phyloP scores from a whole-genome alignment of 64 coral and sea anemone genomes.

The Dendronephthya gigantea region DNA sequence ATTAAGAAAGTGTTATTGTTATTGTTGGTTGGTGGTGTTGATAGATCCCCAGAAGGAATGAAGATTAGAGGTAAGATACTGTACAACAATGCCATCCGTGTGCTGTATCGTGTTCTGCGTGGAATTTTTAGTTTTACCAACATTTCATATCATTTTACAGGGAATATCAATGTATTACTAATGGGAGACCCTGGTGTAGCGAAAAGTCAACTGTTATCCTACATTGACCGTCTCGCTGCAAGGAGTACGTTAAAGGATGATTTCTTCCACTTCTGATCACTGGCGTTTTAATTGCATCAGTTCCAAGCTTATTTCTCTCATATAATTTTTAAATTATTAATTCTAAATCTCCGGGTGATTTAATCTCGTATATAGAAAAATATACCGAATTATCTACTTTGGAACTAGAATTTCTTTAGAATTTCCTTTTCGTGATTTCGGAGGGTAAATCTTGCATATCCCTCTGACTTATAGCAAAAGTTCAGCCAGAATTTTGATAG shows the following conservation, averaged over 20 bases:
- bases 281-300: no score
- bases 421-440: no score
- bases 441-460: no score
- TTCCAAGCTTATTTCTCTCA: no score
- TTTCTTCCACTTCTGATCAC: no score
- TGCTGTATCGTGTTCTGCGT: background rate
- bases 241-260: conserved; percentile 53
- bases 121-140: background rate
- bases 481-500: no score
- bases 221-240: conserved; percentile 81
- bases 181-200: conserved; percentile 99
- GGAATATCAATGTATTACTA: conserved; percentile 83
- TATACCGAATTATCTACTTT: no score
- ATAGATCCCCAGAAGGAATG: conserved; percentile 90
- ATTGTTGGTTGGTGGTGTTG: conserved; percentile 89
- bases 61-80: conserved; percentile 95
- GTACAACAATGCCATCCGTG: background rate
- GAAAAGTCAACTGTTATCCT: conserved; percentile 96
- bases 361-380: no score
- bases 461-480: no score
- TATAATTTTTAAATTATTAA: no score
- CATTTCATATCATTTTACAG: conserved; percentile 13
- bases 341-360: no score
- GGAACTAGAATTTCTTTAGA: no score
- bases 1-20: conserved; percentile 91